Base-by-base conservation (phyloP, 64 coral and sea anemone species). In the Platygyra sinensis region DNA sequence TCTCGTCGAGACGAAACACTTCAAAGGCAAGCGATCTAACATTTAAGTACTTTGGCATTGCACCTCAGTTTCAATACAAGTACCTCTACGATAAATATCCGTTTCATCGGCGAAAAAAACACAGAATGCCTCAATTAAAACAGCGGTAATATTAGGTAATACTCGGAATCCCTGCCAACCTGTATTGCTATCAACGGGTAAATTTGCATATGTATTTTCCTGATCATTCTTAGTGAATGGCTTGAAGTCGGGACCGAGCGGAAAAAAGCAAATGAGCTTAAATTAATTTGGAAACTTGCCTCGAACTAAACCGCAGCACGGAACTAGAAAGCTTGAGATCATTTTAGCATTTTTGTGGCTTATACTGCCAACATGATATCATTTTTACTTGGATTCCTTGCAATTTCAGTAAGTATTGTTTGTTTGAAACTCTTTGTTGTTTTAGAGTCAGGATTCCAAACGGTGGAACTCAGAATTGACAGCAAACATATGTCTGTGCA, bases 71-170 rank as follows among this genome's bases (percentile, higher is more conserved):
- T 51, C 81, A 85, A 51, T 71, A 46, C 63, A n/a, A n/a, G 22
- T 29, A 52, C 63, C 24, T 27, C 4, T 50, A 38, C 3, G 81
- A 20, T n/a, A 85, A 85, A 85, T 85, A 85, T 85, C 81, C 81
- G 46, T 22, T 57, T 4, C 76, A 17, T 30, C 51, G 51, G 20
- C 16, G 13, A 27, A 85, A 85, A 10, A 69, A 25, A 81, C 42
- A 85, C 33, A 27, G 17, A 85, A 71, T 12, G 3, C 62, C 32
- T 67, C 59, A 39, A 46, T 65, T 64, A 51, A 50, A 85, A 25
- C 61, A 71, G 18, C 22, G 30, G 19, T 63, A 17, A 46, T 46
- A 16, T 57, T 57, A 12, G 54, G 12, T 63, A 16, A 80, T 51
- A 49, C 14, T 24, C 36, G 49, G 30, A 46, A 67, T 20, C 38